Evolutionary conservation across 2,888 invertebrate genomes (phyloP).

Genomic region (Melinopterus prodromus): DNA sequence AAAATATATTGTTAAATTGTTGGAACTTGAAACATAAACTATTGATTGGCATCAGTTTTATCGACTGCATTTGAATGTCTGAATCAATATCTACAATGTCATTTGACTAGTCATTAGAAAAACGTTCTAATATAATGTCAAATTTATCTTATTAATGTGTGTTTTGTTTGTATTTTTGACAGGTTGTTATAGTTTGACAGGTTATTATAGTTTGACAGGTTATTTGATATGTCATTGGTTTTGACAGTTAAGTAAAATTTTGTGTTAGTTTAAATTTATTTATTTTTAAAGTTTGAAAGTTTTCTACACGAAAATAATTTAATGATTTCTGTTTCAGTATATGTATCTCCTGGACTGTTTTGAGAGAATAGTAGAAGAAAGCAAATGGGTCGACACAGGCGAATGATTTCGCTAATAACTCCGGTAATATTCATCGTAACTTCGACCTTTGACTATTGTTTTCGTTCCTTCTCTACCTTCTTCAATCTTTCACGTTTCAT

Average conservation of each 20-base stretch:
- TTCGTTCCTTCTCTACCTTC: background rate
- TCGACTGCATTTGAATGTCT: no score
- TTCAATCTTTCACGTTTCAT: background rate
- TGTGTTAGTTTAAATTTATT: constrained; percentile 42
- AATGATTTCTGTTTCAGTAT: constrained; percentile 69
- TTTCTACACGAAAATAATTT: background rate
- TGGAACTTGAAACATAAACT: no score
- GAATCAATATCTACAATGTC: no score
- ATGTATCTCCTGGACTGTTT: constrained; percentile 93
- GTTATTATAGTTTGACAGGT: background rate
- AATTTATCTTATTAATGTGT: no score
- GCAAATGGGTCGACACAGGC: constrained; percentile 83
- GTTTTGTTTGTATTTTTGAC: no score
- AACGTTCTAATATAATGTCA: no score
- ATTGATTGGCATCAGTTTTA: no score
- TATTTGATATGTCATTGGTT: background rate
- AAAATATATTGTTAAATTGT: no score
- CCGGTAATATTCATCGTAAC: background rate
- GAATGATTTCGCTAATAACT: constrained; percentile 65
- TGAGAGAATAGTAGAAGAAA: constrained; percentile 93
- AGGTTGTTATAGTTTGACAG: no score
- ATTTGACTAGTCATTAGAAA: no score
- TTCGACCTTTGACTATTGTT: background rate
- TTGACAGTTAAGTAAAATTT: constrained; percentile 12
- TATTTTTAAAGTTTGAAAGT: no score